Conservation (phyloP, 2,888 invertebrate species). For the Nomada lathburiana region DNA sequence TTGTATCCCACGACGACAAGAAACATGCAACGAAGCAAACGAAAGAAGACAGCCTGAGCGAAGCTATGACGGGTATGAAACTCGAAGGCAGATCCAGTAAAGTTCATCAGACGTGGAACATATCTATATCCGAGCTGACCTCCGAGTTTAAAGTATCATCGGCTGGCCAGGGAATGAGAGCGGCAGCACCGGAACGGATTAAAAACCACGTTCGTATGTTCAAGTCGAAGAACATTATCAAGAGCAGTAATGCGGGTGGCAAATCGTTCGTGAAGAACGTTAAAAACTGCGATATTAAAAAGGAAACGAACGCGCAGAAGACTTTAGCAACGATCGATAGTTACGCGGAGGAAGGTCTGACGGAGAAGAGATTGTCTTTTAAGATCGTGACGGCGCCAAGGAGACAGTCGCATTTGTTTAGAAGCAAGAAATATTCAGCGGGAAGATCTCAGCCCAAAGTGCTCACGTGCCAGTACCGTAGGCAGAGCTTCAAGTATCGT, state of each 20-base stretch:
- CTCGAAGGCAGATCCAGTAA: conserved; percentile 17
- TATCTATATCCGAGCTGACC: conserved; percentile 27
- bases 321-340: neutral
- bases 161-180: neutral
- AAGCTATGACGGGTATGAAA: conserved; percentile 70
- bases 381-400: neutral
- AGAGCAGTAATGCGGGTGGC: too few relatives aligned
- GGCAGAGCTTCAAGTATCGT: conserved; percentile 52
- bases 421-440: neutral
- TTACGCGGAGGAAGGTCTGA: neutral
- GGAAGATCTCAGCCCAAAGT: conserved; percentile 34
- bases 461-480: conserved; percentile 64
- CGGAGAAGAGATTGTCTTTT: neutral
- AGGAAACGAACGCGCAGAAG: neutral
- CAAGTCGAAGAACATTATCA: neutral
- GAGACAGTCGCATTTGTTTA: neutral
- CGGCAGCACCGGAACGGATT: neutral
- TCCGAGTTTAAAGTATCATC: conserved; percentile 59
- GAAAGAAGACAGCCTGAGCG: conserved; percentile 67
- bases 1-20: conserved; percentile 58
- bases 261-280: neutral
- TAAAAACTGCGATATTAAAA: neutral
- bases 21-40: conserved; percentile 45
- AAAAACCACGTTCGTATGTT: neutral
- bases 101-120: conserved; percentile 40